These are phyloP conservation scores for Ethmia dodecea DNA, from an alignment of 2,888 invertebrate genomes.

Conservation along the genomic window DNA sequence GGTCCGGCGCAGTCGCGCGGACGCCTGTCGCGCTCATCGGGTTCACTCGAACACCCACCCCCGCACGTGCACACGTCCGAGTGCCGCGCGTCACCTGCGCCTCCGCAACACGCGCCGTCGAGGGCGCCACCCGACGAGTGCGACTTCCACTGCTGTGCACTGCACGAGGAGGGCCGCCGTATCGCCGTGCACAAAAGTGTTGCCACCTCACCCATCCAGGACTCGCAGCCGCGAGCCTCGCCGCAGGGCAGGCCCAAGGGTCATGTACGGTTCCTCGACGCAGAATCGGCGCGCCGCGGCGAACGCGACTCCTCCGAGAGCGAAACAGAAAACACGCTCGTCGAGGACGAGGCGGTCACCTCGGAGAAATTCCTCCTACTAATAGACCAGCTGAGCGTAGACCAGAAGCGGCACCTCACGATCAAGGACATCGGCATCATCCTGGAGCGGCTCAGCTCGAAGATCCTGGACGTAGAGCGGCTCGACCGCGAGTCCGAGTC, in stretches of 20 bases:
- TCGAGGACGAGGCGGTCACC: conserved; percentile 93
- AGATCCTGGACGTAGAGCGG: conserved; percentile 95
- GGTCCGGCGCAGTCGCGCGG: conserved; percentile 85
- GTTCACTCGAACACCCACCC: conserved; percentile 80
- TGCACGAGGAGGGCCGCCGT: conserved; percentile 94
- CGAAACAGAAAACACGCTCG: conserved; percentile 94
- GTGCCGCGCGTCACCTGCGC: conserved; percentile 82
- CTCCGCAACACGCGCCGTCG: conserved; percentile 83
- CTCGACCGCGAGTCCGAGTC: conserved; percentile 94
- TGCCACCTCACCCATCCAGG: conserved; percentile 95
- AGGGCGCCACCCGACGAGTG: conserved; percentile 91
- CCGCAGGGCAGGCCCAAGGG: conserved; percentile 84
- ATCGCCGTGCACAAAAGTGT: conserved; percentile 95
- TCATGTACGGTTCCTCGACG: conserved; percentile 91
- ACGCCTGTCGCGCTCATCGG: conserved; percentile 84
- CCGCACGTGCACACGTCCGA: conserved; percentile 89
- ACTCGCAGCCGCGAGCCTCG: conserved; percentile 81
- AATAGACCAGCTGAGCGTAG: conserved; percentile 94
- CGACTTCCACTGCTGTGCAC: conserved; percentile 96
- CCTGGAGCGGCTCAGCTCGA: conserved; percentile 93
- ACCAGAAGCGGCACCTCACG: conserved; percentile 93
- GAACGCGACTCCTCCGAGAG: conserved; percentile 94
- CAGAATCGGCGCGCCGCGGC: conserved; percentile 79
- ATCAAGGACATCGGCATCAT: conserved; percentile 98
- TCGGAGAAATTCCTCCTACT: conserved; percentile 95